Evolutionary conservation across 2,888 invertebrate species (phyloP), one percentile per base, ranked within the genome.

Genomic region (Laothoe populi): DNA sequence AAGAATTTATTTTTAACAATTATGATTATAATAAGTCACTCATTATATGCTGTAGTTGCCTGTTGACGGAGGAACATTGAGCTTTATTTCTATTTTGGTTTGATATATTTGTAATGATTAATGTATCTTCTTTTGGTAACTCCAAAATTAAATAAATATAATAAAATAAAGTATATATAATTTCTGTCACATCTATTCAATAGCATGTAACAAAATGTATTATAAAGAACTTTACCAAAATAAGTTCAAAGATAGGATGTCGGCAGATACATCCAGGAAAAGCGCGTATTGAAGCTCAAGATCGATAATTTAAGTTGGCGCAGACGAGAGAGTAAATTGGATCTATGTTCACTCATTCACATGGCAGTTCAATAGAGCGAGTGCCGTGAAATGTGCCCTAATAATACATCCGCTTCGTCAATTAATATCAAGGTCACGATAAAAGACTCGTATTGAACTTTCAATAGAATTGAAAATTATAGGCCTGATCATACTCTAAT

Each of bases 271-370:
- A 8, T 10, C 11, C 53, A 53, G 35, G 31, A 35, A 19, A 10
- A 31, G 21, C 8, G 53, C 4, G 16, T 35, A 31, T 35, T 19
- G 5, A 35, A 19, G 10, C 38, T 35, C 46, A 38, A 63, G 63
- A 66, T 61, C 68, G 79, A 78, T 79, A 78, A 81, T 82, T 81
- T 79, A 79, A 82, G 82, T 79, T 82, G 66, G 63, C 67, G 65
- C 70, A 60, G 62, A 69, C 73, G 69, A 66, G 69, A 75, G 78
- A n/a, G n/a, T n/a, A n/a, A 79, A 81, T 78, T 78, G 75, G 69
- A 70, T 72, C 67, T 65, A 61, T 73, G 69, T 73, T 79, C 70
- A 74, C 73, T 75, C 69, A 78, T 78, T 79, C 79, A 79, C 71
- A 71, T 65, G 68, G 66, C 42, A 63, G 68, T 63, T 70, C 63